These are phyloP conservation scores for Acanthopagrus latus DNA, from an alignment of 2,797 vertebrate species.

Conservation along the genomic window DNA sequence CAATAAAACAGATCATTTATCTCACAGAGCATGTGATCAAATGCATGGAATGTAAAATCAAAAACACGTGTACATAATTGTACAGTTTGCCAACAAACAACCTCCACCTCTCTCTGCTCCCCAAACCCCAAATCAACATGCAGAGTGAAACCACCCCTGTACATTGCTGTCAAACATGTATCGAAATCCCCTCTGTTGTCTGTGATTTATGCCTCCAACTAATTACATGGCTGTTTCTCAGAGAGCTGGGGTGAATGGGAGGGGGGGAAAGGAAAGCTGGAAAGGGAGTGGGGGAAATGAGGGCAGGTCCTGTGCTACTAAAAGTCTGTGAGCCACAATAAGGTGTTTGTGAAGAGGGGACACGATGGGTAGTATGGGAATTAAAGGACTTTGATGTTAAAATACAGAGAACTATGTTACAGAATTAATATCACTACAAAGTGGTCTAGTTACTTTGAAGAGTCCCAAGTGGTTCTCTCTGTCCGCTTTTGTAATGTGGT, in stretches of 20 bases:
- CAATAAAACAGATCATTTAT: conserved; percentile 8
- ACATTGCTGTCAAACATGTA: conserved; percentile 40
- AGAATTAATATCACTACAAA: neutral
- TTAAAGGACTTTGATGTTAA: neutral
- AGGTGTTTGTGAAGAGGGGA: conserved; percentile 5
- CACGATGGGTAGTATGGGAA: neutral
- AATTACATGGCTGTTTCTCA: conserved; percentile 61
- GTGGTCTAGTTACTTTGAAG: neutral
- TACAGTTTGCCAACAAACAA: conserved; percentile 10
- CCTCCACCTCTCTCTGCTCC: neutral
- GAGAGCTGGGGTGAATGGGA: neutral
- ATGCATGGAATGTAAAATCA: conserved; percentile 16
- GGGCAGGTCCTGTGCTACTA: conserved; percentile 22
- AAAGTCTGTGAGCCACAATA: conserved; percentile 4
- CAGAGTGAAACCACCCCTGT: neutral
- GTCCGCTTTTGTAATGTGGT: neutral
- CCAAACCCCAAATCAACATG: conserved; percentile 26
- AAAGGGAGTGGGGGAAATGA: conserved; percentile 22
- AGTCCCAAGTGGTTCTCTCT: neutral
- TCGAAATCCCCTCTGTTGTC: conserved; percentile 38
- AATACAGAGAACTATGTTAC: neutral
- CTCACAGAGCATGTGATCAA: neutral
- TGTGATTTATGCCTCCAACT: conserved; percentile 60
- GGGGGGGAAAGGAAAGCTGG: neutral
- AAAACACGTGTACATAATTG: conserved; percentile 23